Conservation (phyloP, 2,888 invertebrate species). For the Ganaspis brasiliensis region DNA sequence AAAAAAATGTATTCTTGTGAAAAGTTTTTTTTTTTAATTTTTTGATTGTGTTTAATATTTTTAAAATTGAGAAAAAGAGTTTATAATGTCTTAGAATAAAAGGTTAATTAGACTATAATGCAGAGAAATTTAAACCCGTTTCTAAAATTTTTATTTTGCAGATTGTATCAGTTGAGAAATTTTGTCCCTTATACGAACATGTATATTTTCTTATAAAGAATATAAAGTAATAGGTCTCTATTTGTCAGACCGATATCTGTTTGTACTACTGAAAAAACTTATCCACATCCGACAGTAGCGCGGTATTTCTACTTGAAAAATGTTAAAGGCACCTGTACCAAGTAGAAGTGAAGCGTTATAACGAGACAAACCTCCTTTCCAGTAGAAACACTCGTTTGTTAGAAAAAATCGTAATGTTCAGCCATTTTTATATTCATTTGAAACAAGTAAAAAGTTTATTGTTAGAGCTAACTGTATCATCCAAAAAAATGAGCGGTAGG, state of each 20-base stretch:
- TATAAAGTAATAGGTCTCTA: background rate
- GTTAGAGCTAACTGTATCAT: background rate
- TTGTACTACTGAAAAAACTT: background rate
- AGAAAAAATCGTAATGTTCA: background rate
- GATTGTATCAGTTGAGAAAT: too few relatives aligned
- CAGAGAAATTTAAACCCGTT: too few relatives aligned
- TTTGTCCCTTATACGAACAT: too few relatives aligned
- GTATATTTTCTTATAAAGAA: too few relatives aligned
- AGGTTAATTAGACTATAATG: too few relatives aligned
- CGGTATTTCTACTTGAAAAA: background rate
- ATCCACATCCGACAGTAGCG: background rate
- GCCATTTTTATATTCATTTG: background rate
- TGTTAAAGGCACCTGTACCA: background rate
- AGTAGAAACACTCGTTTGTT: background rate
- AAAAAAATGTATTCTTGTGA: too few relatives aligned
- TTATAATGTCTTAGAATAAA: too few relatives aligned
- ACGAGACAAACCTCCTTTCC: background rate
- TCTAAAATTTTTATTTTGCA: too few relatives aligned
- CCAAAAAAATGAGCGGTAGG: background rate
- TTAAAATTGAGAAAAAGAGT: too few relatives aligned
- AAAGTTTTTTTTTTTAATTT: too few relatives aligned
- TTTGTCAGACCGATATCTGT: background rate
- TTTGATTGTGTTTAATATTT: too few relatives aligned
- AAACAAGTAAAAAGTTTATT: background rate
- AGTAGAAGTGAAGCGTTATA: slow-evolving; percentile 5